phyloP scores from a whole-genome alignment of 2,888 invertebrate species.

The Cryptus viduatorius region DNA sequence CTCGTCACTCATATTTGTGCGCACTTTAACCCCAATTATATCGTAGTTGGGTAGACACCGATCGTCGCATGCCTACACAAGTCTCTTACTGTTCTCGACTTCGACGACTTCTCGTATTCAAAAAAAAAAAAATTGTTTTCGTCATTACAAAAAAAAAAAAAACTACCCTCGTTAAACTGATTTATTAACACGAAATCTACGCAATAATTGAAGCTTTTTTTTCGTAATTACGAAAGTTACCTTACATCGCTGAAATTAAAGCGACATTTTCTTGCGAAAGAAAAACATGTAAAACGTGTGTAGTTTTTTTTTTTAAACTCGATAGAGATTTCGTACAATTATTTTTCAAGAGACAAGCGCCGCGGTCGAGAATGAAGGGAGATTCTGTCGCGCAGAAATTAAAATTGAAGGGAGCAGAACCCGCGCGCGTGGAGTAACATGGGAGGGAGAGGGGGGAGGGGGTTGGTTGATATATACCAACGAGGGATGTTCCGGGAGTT shows the following conservation, averaged over 20 bases:
- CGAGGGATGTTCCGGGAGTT: conserved; percentile 69
- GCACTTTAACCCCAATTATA: conserved; percentile 77
- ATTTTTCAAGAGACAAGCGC: conserved; percentile 42
- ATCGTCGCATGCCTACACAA: conserved; percentile 55
- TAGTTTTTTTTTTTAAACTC: background rate
- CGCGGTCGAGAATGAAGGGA: conserved; percentile 11
- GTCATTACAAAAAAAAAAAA: background rate
- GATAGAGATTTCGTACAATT: conserved; percentile 45
- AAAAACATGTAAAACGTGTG: background rate
- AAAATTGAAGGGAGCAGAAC: conserved; percentile 65
- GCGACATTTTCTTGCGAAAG: background rate
- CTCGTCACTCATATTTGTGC: conserved; percentile 75
- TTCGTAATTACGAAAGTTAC: background rate
- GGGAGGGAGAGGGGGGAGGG: conserved; percentile 39
- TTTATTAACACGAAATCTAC: no score
- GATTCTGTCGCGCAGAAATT: conserved; percentile 65
- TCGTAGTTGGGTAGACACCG: conserved; percentile 53
- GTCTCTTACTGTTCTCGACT: background rate
- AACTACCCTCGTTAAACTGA: background rate
- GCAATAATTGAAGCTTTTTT: background rate
- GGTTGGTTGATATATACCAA: conserved; percentile 38
- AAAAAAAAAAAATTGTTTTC: background rate
- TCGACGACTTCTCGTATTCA: background rate
- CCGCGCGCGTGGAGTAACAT: conserved; percentile 26
- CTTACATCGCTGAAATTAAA: background rate